Conservation (phyloP, 1,140 invertebrate species). For the Bombus haemorrhoidalis region DNA sequence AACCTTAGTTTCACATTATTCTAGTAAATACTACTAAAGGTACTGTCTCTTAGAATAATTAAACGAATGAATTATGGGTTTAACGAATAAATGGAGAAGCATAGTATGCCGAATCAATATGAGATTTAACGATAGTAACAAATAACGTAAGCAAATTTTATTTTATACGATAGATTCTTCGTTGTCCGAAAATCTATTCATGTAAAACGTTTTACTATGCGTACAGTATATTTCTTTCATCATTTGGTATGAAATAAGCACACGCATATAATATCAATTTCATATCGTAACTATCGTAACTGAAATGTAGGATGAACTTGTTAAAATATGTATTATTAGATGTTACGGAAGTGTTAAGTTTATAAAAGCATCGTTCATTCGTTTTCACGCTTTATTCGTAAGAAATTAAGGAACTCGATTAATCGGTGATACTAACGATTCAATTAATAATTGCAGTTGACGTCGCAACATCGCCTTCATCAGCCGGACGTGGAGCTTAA, state of each 20-base stretch:
- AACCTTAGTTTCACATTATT: background rate
- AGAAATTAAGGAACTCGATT: background rate
- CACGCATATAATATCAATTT: too few relatives aligned
- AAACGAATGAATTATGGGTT: background rate
- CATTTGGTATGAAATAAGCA: background rate
- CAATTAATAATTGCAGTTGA: slow-evolving; percentile 63
- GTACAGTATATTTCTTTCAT: background rate
- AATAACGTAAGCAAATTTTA: too few relatives aligned
- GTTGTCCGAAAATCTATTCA: background rate
- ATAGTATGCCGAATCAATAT: too few relatives aligned
- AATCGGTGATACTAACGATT: background rate
- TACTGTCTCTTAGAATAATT: too few relatives aligned
- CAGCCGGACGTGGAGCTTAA: slow-evolving; percentile 43
- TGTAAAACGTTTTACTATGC: background rate
- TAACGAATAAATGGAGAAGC: background rate
- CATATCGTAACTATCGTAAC: too few relatives aligned
- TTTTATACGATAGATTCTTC: too few relatives aligned
- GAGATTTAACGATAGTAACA: too few relatives aligned
- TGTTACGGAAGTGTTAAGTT: too few relatives aligned
- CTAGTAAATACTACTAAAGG: too few relatives aligned
- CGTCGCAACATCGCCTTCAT: slow-evolving; percentile 55
- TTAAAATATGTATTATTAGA: too few relatives aligned
- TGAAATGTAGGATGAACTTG: background rate
- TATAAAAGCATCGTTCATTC: background rate
- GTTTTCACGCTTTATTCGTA: background rate